phyloP scores from a whole-genome alignment of 2,113 vertebrate species.

The Leucoraja erinaceus region DNA sequence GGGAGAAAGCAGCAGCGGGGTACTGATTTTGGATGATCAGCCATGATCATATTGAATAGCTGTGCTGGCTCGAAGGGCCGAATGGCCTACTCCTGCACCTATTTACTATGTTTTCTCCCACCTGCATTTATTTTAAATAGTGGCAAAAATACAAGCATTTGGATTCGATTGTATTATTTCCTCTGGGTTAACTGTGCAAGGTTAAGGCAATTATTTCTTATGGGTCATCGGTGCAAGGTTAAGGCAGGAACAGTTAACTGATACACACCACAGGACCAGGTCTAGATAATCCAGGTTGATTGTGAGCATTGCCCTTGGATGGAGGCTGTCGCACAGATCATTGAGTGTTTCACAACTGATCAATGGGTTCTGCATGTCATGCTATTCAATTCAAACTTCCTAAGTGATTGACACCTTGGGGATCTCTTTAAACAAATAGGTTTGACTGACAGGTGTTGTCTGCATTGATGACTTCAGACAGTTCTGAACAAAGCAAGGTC shows the following conservation, averaged over 20 bases:
- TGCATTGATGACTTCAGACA: slow-evolving; percentile 1
- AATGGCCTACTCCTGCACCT: no score
- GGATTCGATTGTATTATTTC: background rate
- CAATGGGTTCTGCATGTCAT: slow-evolving; percentile 3
- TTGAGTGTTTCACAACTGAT: slow-evolving; percentile 16
- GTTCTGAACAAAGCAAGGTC: slow-evolving; percentile 14
- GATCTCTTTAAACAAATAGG: slow-evolving; percentile 25
- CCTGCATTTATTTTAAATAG: background rate
- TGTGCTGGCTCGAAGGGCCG: no score
- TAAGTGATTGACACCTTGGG: slow-evolving; percentile 32
- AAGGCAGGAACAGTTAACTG: background rate
- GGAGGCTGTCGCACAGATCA: slow-evolving; percentile 25
- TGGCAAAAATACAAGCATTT: background rate
- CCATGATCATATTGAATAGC: no score
- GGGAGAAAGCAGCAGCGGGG: no score
- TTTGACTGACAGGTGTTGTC: slow-evolving; percentile 29
- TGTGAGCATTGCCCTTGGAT: slow-evolving; percentile 14
- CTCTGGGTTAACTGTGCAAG: background rate
- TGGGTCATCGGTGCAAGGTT: background rate
- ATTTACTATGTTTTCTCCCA: background rate
- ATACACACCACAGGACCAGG: background rate
- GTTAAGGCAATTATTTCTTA: background rate
- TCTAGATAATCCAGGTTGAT: slow-evolving; percentile 16
- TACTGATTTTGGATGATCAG: no score
- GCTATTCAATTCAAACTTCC: slow-evolving; percentile 33